Evolutionary conservation across 2,113 vertebrate genomes (phyloP), one percentile per base, ranked within the genome.

Genomic region (Mola mola): DNA sequence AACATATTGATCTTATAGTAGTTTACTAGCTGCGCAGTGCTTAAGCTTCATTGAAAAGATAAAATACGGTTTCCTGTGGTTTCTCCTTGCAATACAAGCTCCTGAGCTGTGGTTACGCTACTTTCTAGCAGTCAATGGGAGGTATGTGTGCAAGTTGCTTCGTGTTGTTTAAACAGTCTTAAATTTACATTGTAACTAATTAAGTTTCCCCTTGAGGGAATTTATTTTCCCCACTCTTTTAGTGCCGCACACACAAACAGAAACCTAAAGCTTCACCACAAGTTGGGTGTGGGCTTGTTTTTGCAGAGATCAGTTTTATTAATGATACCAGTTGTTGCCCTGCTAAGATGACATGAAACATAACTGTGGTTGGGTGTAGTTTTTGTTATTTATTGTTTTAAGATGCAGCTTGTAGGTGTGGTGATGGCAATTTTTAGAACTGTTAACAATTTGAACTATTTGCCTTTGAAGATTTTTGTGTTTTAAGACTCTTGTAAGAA

Each of bases 1-100:
- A 56, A 34, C 5, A 3, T 1, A n/a, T n/a, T n/a, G n/a, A n/a
- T n/a, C n/a, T 44, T 33, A 37, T 15, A 19, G 26, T 10, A 9
- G 22, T 16, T 22, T 53, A 1, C 10, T 22, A 26, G 29, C 52
- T 51, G 50, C 31, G 50, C 41, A 38, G 31, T 11, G 44, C 44
- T 26, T 15, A 19, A 1, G 49, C 59, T 65, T 67, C 29, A 48
- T 36, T 57, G 53, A 66, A 62, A 67, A 47, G 36, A 37, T 72
- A 47, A 85, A 66, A 69, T 79, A 70, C 66, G 69, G 73, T 86
- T 89, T 87, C 86, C 88, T 89, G 88, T 88, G 82, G 84, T 89
- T 40, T 81, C 44, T 66, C 48, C 71, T 53, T 81, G 73, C 64
- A 77, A 20, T 71, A 72, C 41, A 49, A 44, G 60, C 72, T 65